Conservation (phyloP, 2,113 vertebrate species). For the Campylomormyrus tamandua region DNA sequence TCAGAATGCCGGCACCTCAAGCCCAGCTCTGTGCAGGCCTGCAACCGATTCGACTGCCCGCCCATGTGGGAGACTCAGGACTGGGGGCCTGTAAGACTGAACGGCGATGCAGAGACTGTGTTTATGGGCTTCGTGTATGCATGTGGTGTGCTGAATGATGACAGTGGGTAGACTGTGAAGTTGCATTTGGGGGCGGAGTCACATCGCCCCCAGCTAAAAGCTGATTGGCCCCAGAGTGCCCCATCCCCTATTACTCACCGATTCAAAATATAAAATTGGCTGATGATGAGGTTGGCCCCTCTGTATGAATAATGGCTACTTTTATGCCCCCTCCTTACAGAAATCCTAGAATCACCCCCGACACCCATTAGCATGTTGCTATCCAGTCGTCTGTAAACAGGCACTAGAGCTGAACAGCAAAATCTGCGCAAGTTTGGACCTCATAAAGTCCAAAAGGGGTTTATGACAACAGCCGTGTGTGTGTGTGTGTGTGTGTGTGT, state of each 20-base stretch:
- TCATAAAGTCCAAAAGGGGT: not conserved
- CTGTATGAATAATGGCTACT: not conserved
- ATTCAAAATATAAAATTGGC: not conserved
- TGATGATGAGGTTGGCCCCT: not conserved
- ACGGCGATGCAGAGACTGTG: not conserved
- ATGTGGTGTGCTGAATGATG: not conserved
- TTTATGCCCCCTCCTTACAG: not conserved
- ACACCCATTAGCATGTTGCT: not conserved
- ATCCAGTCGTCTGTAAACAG: not conserved
- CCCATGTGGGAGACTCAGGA: slow-evolving; percentile 75
- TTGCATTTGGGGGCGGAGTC: not conserved
- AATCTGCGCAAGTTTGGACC: not conserved
- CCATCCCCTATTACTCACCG: not conserved
- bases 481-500: not conserved
- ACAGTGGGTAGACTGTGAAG: not conserved
- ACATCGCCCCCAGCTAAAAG: not conserved
- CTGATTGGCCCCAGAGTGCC: not conserved
- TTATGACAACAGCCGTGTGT: not conserved
- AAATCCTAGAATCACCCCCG: not conserved
- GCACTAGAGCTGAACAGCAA: not conserved
- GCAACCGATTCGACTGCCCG: slow-evolving; percentile 91
- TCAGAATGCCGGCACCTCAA: slow-evolving; percentile 73
- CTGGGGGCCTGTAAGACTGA: slow-evolving; percentile 75
- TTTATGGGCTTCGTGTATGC: not conserved
- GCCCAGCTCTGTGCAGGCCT: slow-evolving; percentile 75